These are phyloP conservation scores for Danionella dracula DNA, from an alignment of 2,797 vertebrate genomes.

Conservation along the genomic window DNA sequence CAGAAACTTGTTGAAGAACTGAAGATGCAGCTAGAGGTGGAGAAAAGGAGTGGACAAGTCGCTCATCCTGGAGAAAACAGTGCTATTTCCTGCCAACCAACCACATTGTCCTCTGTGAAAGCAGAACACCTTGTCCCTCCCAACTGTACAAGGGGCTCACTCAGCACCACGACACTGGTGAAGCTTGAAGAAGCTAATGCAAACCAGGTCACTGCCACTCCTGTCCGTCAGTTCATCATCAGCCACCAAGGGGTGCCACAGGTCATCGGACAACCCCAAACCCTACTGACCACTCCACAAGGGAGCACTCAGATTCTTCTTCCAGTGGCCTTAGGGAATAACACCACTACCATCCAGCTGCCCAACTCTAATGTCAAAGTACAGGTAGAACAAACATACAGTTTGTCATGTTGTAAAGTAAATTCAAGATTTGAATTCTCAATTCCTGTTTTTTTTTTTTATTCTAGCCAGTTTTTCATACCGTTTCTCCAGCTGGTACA, in stretches of 20 bases:
- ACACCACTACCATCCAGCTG: conserved; percentile 76
- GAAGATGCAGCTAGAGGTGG: conserved; percentile 93
- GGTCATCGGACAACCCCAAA: conserved; percentile 78
- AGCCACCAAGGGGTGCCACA: conserved; percentile 77
- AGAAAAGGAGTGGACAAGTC: conserved; percentile 77
- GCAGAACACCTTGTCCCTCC: conserved; percentile 40
- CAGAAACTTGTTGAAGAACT: conserved; percentile 90
- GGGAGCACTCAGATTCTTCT: conserved; percentile 84
- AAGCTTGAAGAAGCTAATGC: conserved; percentile 79
- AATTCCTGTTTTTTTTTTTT: not conserved
- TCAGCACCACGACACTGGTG: conserved; percentile 50
- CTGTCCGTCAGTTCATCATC: conserved; percentile 70
- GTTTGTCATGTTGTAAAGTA: not conserved
- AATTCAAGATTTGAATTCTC: not conserved
- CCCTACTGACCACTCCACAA: conserved; percentile 76
- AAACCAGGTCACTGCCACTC: conserved; percentile 39
- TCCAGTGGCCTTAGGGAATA: conserved; percentile 81
- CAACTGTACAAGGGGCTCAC: conserved; percentile 43
- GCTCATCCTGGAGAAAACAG: conserved; percentile 18
- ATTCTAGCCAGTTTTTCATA: conserved; percentile 74
- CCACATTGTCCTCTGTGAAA: conserved; percentile 38
- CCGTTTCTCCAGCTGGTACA: conserved; percentile 64
- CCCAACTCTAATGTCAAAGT: conserved; percentile 77
- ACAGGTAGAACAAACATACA: conserved; percentile 67
- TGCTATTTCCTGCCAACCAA: conserved; percentile 33